Conservation (phyloP, 1,140 invertebrate species). For the Leguminivora glycinivorella region DNA sequence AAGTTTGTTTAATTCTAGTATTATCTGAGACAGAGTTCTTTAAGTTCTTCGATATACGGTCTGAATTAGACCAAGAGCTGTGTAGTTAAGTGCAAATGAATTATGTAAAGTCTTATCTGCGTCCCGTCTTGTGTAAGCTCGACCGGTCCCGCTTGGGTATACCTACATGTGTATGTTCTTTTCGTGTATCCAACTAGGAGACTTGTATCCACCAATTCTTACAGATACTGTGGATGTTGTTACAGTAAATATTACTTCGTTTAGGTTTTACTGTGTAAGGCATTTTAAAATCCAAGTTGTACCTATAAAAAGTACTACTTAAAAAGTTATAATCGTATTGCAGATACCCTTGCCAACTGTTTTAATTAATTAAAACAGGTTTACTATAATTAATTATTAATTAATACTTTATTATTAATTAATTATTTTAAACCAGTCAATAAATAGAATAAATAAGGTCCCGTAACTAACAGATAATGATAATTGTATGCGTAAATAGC, state of each 20-base stretch:
- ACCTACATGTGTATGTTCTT: background rate
- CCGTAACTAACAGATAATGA: no score
- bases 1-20: background rate
- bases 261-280: background rate
- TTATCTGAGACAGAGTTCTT: background rate
- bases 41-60: background rate
- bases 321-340: no score
- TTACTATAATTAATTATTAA: no score
- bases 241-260: background rate
- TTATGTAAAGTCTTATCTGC: constrained; percentile 37
- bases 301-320: no score
- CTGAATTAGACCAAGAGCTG: background rate
- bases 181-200: constrained; percentile 36
- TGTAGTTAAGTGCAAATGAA: background rate
- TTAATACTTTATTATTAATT: no score
- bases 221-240: background rate
- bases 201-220: constrained; percentile 18
- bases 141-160: constrained; percentile 34
- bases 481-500: no score
- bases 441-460: no score
- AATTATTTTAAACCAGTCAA: no score
- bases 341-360: no score
- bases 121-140: constrained; percentile 46
- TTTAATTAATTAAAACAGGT: no score
- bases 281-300: no score